These are phyloP conservation scores for Aspidiotus destructor DNA, from an alignment of 2,888 invertebrate species.

Conservation along the genomic window DNA sequence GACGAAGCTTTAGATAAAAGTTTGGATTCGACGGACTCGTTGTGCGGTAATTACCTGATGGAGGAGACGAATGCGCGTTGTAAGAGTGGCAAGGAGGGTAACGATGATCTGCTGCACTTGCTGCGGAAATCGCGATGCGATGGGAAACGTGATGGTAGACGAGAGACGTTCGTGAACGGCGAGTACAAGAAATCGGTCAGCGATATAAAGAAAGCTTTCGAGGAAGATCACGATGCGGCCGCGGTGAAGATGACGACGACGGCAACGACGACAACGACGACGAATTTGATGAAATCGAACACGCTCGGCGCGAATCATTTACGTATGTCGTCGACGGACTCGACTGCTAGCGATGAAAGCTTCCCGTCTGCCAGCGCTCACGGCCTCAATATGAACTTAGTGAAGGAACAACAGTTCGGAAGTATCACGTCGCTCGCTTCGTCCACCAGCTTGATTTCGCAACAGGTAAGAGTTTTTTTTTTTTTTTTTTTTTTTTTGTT, in stretches of 20 bases:
- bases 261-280: neutral
- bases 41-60: constrained; percentile 14
- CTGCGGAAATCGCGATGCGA: neutral
- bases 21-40: constrained; percentile 20
- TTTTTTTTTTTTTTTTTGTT: neutral
- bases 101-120: neutral
- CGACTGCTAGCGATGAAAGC: constrained; percentile 47
- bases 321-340: constrained; percentile 49
- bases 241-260: neutral
- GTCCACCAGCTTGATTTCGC: constrained; percentile 50
- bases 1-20: constrained; percentile 24
- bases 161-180: too few relatives aligned
- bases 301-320: constrained; percentile 41
- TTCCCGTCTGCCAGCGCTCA: constrained; percentile 37
- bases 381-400: constrained; percentile 40
- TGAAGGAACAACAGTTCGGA: constrained; percentile 46
- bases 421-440: constrained; percentile 51
- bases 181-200: constrained; percentile 43
- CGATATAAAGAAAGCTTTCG: constrained; percentile 52
- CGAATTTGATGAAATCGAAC: neutral
- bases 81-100: neutral
- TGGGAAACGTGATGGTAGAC: neutral
- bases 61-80: neutral
- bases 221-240: constrained; percentile 41
- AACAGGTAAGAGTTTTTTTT: constrained; percentile 43